Evolutionary conservation across 2,797 vertebrate species (phyloP), one percentile per base, ranked within the genome.

Genomic region (Sebastes variabilis): DNA sequence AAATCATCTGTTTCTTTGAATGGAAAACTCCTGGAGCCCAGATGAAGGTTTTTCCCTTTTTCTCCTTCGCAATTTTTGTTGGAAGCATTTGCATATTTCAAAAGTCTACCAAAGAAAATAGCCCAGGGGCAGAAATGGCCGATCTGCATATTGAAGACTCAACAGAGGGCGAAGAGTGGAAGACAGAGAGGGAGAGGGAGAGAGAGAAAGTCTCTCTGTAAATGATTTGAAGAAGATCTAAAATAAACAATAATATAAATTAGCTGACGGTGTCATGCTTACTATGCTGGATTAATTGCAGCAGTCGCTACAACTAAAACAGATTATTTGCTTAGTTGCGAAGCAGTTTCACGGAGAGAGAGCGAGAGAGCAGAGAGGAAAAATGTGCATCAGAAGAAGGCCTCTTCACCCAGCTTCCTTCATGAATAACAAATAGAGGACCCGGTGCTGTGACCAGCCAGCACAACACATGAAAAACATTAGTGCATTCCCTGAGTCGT

Each of bases 61-160:
- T 90, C 79, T 89, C 60, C 88, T 93, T 93, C 49, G 81, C 82
- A 87, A 90, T 93, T 94, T 94, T 93, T 89, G 89, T 92, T 92
- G 89, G 91, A 90, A 87, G 80, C 90, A 96, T 96, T 96, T 94
- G 94, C 95, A 96, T 96, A 93, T 96, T 95, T 95, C 93, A 93
- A 96, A 94, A 96, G 93, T 95, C 93, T 92, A 95, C 91, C 91
- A 94, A 94, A 95, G 93, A 95, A 96, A 96, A 96, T 94, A 94
- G 94, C 95, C 94, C 59, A 76, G 83, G 92, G 95, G 94, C 93
- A 91, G 92, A 93, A 95, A 91, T 88, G 93, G 88, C 86, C 91
- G 79, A 94, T 94, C 93, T 95, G 91, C 93, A 94, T 94, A 92
- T 92, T 94, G 92, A 94, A 94, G 91, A 93, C 91, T 94, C 87